Evolutionary conservation across 2,888 invertebrate genomes (phyloP).

Genomic region (Rotaria sp.): DNA sequence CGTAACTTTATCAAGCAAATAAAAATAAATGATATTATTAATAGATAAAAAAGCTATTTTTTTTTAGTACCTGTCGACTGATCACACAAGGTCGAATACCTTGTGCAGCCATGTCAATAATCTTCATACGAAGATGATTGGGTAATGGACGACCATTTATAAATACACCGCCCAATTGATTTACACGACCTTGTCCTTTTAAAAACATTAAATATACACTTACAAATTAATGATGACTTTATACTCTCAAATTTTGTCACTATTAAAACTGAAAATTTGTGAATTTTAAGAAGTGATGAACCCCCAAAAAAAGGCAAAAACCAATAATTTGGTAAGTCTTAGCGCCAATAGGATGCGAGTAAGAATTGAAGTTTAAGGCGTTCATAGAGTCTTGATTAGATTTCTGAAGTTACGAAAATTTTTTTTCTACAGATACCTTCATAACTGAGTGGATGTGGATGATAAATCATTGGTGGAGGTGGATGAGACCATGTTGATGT

Average conservation of each 20-base stretch:
- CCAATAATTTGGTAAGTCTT: too few relatives aligned
- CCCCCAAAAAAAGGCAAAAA: background rate
- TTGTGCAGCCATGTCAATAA: slow-evolving; percentile 39
- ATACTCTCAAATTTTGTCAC: too few relatives aligned
- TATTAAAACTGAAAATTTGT: background rate
- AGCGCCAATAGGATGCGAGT: too few relatives aligned
- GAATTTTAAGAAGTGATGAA: background rate
- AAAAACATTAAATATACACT: background rate
- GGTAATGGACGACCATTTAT: slow-evolving; percentile 40
- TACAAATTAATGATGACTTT: background rate
- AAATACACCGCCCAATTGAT: slow-evolving; percentile 40
- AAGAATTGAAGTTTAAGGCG: too few relatives aligned
- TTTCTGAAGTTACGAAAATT: background rate
- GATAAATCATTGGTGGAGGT: background rate
- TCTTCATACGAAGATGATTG: slow-evolving; percentile 33
- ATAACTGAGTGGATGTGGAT: background rate
- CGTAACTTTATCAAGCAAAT: background rate
- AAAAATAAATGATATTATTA: background rate
- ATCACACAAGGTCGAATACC: slow-evolving; percentile 40
- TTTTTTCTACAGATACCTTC: background rate
- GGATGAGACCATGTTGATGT: slow-evolving; percentile 8
- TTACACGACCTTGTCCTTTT: slow-evolving; percentile 39
- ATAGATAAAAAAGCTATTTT: background rate
- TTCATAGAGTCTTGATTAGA: too few relatives aligned
- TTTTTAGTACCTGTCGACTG: background rate